phyloP scores from a whole-genome alignment of 2,797 vertebrate species.

The Alcedo atthis region DNA sequence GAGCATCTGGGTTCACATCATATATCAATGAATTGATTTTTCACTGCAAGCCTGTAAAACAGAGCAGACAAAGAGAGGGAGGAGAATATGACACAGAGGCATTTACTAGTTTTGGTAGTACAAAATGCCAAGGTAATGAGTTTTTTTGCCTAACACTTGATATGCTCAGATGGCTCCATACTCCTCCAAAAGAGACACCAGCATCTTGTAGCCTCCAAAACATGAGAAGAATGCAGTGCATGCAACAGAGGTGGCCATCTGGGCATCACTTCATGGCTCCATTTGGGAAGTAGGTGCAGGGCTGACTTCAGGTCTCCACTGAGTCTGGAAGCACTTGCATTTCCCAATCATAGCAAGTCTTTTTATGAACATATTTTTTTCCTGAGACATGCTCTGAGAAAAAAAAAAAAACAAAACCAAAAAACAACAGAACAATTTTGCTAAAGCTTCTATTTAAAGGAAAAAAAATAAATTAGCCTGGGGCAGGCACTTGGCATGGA shows the following conservation, averaged over 20 bases:
- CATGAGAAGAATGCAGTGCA: background rate
- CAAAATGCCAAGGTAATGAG: background rate
- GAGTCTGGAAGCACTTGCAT: background rate
- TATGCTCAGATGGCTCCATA: background rate
- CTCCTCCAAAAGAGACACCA: background rate
- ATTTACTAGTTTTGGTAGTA: background rate
- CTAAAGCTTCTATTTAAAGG: conserved; percentile 38
- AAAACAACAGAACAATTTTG: conserved; percentile 11
- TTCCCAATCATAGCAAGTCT: background rate
- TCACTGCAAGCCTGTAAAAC: background rate
- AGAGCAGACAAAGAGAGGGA: background rate
- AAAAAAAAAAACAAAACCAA: background rate
- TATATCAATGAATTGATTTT: background rate
- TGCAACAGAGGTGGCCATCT: background rate
- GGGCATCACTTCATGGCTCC: background rate
- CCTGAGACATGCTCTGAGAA: background rate
- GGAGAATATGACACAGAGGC: background rate
- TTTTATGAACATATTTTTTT: conserved; percentile 23
- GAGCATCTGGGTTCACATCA: background rate
- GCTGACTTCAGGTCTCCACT: background rate
- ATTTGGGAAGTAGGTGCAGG: fast-evolving
- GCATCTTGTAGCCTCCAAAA: background rate
- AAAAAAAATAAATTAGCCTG: background rate
- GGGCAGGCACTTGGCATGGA: background rate
- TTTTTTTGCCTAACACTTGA: background rate